Conservation (phyloP, 2,113 vertebrate species). For the human region DNA sequence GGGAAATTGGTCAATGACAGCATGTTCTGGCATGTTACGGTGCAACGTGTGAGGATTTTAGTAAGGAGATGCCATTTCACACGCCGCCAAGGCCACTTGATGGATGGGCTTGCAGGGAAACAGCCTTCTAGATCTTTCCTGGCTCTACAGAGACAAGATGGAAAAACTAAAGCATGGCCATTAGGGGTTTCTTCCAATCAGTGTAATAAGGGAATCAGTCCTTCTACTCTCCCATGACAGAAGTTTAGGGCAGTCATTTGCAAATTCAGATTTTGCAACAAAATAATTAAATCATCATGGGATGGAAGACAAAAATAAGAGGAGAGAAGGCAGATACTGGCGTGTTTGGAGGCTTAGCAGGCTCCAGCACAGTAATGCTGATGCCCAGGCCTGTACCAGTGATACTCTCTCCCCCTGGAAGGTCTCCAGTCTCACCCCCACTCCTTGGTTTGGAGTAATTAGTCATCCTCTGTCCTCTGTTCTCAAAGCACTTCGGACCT, state of each 20-base stretch:
- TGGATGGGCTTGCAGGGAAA: neutral
- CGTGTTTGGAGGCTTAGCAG: neutral
- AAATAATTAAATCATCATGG: neutral
- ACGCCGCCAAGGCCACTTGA: neutral
- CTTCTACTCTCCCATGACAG: neutral
- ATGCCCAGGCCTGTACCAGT: no score
- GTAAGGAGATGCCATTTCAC: neutral
- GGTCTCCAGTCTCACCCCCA: neutral
- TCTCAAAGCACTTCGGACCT: neutral
- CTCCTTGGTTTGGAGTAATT: no score
- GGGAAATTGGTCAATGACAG: conserved; percentile 13
- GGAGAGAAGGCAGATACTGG: neutral
- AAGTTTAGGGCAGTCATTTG: neutral
- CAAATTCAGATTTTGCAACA: conserved; percentile 9
- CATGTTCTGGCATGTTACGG: neutral
- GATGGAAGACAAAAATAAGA: neutral
- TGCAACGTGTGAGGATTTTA: neutral
- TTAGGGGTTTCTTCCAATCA: neutral
- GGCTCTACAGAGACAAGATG: neutral
- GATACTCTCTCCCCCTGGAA: neutral
- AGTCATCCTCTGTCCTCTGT: neutral
- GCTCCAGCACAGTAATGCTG: fast-evolving
- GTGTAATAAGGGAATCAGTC: neutral
- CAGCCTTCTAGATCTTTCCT: neutral
- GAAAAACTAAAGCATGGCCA: neutral